A percentile compares a stretch with the other conserved stretches of the same genome.
Conservation (phyloP, 2,888 invertebrate genomes). For the Mythimna pallens region DNA sequence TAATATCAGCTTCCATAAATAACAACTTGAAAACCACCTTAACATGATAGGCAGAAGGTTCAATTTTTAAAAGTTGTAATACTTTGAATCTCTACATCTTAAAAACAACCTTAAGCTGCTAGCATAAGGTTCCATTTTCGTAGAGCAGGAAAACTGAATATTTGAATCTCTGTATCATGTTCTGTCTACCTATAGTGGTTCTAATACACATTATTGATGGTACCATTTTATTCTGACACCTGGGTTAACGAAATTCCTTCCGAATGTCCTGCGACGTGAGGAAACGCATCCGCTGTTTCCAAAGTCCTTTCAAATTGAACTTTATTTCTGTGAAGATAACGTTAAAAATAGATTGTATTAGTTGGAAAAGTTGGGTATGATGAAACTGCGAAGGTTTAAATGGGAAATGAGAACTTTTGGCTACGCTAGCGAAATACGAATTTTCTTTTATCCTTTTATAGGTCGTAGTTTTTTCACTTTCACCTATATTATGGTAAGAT, state of each 20-base stretch:
- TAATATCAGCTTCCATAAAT: not conserved
- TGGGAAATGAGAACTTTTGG: slow-evolving; percentile 12
- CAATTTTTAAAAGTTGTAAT: slow-evolving; percentile 1
- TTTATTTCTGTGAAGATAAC: not conserved
- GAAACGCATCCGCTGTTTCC: slow-evolving; percentile 19
- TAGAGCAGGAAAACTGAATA: not conserved
- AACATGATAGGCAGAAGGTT: fast-evolving
- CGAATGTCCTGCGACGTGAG: slow-evolving; percentile 27
- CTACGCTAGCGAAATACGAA: slow-evolving; percentile 4
- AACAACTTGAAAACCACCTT: slow-evolving; percentile 26
- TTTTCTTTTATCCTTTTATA: not conserved
- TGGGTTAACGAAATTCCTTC: slow-evolving; percentile 47
- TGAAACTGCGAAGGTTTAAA: slow-evolving; percentile 9
- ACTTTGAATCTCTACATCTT: not conserved
- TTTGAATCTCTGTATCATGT: slow-evolving; percentile 20
- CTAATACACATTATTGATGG: slow-evolving; percentile 32
- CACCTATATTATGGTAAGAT: not conserved
- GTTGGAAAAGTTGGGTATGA: slow-evolving; percentile 7
- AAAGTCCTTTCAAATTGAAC: slow-evolving; percentile 7
- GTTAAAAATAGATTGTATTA: not conserved
- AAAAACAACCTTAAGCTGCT: slow-evolving; percentile 8
- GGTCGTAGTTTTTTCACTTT: not conserved
- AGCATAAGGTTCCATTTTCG: not conserved
- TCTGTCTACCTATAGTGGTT: slow-evolving; percentile 40
- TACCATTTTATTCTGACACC: slow-evolving; percentile 44